Percentiles rank a stretch among this genome's conserved stretches.
phyloP scores from a whole-genome alignment of 2,797 vertebrate species.

The Coccyzus lansbergi region DNA sequence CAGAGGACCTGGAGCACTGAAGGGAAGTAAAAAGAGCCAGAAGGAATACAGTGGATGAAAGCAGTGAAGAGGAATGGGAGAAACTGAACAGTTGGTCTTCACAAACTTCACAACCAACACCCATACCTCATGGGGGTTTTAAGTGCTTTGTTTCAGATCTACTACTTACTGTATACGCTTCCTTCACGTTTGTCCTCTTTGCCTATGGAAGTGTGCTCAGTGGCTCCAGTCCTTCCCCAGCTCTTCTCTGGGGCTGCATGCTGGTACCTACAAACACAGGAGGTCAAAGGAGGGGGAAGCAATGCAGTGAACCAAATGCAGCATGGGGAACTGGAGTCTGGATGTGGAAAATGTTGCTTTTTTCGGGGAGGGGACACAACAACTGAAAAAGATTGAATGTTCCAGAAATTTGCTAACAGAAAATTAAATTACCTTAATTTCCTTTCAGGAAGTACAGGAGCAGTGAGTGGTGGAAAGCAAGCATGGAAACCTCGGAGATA shows the following conservation, averaged over 20 bases:
- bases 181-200: not conserved
- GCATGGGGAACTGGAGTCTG: not conserved
- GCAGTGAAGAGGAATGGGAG: not conserved
- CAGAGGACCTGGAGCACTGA: not conserved
- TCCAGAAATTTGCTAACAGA: not conserved
- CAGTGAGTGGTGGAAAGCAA: not conserved
- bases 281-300: not conserved
- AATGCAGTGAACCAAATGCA: not conserved
- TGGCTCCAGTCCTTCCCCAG: not conserved
- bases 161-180: fast-evolving
- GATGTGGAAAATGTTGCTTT: not conserved
- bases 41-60: not conserved
- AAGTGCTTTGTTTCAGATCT: not conserved
- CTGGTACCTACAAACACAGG: not conserved
- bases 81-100: not conserved
- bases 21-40: not conserved
- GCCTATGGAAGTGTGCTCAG: not conserved
- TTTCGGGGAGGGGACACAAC: not conserved
- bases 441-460: not conserved
- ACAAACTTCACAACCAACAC: not conserved
- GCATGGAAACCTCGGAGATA: not conserved
- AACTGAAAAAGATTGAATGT: not conserved
- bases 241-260: not conserved
- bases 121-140: not conserved
- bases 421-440: not conserved